Evolutionary conservation across 2,888 invertebrate genomes (phyloP), one percentile per base, ranked within the genome.

Genomic region (Noctuana brunneofusca): DNA sequence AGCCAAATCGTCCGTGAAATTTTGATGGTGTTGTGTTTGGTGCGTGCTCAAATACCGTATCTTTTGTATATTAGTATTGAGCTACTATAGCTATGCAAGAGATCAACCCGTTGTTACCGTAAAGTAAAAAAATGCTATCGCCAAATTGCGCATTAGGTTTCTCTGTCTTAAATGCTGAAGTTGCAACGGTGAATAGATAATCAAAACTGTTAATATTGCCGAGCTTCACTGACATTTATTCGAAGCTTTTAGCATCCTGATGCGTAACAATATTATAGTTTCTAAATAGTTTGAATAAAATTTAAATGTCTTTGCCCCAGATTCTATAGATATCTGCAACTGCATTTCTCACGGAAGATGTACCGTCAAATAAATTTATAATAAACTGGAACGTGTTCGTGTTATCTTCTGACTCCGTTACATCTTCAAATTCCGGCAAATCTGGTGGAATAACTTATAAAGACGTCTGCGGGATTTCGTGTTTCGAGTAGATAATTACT

Each of bases 1-100:
- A 71, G 73, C 75, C 72, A 78, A 86, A 83, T 84, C 81, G 77
- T 65, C 80, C 81, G 80, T 85, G 79, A 83, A 83, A 77, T 73
- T 78, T 73, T 69, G 71, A 74, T 71, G 75, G 75, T 72, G 74
- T 71, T 72, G 69, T 72, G 68, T 72, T 79, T 73, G 68, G 69
- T 64, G 63, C 65, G 67, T 58, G 60, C 64, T 62, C 57, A 53
- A 57, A 53, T n/a, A 52, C 24, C 30, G 58, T 62, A 12, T 43
- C 53, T 58, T 63, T 50, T 32, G 53, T 43, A 35, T 54, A 38
- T 41, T 22, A 20, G 58, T 55, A 20, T 16, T 30, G 5, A 58
- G 35, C 9, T 22, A 4, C 24, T 22, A 49, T 49, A 58, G 38
- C 49, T 22, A 58, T 35, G 49, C 35, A 49, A 35, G 43, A 27